phyloP scores from a whole-genome alignment of 2,797 vertebrate genomes.

The Myoxocephalus aenaeus region DNA sequence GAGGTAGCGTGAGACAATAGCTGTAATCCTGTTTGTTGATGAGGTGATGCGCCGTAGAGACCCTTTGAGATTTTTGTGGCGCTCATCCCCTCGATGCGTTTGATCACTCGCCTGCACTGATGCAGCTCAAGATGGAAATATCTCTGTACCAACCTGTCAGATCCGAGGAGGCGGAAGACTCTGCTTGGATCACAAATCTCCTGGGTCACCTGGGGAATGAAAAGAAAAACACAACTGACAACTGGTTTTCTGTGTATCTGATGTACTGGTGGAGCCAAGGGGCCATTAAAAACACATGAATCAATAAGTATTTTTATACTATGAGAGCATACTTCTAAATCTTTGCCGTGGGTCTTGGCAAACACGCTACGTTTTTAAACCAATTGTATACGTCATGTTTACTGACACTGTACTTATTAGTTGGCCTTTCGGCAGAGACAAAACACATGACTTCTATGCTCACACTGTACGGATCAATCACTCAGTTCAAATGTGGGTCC shows the following conservation, averaged over 20 bases:
- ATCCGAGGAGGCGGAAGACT: constrained; percentile 87
- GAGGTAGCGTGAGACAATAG: background rate
- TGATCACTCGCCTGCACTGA: background rate
- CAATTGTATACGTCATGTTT: background rate
- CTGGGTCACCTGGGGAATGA: constrained; percentile 83
- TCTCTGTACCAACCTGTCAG: constrained; percentile 84
- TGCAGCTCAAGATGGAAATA: background rate
- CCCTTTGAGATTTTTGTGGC: background rate
- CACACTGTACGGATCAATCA: background rate
- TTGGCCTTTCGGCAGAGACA: background rate
- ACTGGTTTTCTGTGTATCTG: background rate
- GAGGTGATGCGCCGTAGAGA: background rate
- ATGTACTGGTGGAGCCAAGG: background rate
- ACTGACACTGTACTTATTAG: background rate
- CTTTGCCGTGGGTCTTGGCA: background rate
- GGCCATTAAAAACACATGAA: background rate
- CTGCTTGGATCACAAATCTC: constrained; percentile 88
- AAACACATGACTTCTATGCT: background rate
- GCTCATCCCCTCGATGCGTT: background rate
- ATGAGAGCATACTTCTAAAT: background rate
- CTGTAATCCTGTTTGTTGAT: background rate
- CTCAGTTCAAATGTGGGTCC: background rate
- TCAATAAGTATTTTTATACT: background rate
- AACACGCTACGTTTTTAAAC: background rate
- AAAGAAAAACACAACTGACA: constrained; percentile 10